Evolutionary conservation across 1,140 invertebrate genomes (phyloP), one percentile per base, ranked within the genome.

Genomic region (Tetragnatha versicolor): DNA sequence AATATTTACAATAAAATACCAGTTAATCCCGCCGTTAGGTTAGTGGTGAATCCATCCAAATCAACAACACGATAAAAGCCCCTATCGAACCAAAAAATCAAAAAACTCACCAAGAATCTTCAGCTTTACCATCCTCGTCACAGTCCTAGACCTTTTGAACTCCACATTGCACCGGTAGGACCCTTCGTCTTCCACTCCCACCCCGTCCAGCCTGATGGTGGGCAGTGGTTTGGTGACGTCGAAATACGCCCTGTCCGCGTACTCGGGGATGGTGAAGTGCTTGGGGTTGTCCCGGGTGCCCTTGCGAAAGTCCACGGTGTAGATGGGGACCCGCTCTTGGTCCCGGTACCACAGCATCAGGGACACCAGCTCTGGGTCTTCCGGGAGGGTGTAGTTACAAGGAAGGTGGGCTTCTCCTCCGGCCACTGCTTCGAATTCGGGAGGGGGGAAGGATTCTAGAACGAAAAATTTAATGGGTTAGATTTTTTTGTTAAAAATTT

Each of bases 151-250:
- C 84, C 94, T 93, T 83, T 91, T 91, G 86, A 95, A 97, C 85
- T 96, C 94, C 6, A 96, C 94, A 76, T 94, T 88, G 85, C 94
- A 96, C 65, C 94, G 93, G 84, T 95, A 96, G 77, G 93, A 89
- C n/a, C 93, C 94, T 84, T 93, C 92, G 84, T 96, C 94, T 81
- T 91, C 90, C 79, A 88, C 86, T 81, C 91, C 90, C 14, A 95
- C 92, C 31, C 91, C 90, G 82, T 93, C 91, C 49, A 97, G 88
- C 42, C 91, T 91, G 20, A 96, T 88, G 9, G 91, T 89, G 0
- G 94, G 93, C 5, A 93, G 89, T 7, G 29, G 25, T 22, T 27
- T 45, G 2, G n/a, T 39, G 4, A 80, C 45, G 47, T 83, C 80
- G 51, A 83, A 81, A 58, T 80, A 79, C 51, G 81, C 53, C 58